Percentiles rank a stretch among this genome's conserved stretches.
Conservation (phyloP, 2,797 vertebrate genomes). For the Steatocranus sp. region DNA sequence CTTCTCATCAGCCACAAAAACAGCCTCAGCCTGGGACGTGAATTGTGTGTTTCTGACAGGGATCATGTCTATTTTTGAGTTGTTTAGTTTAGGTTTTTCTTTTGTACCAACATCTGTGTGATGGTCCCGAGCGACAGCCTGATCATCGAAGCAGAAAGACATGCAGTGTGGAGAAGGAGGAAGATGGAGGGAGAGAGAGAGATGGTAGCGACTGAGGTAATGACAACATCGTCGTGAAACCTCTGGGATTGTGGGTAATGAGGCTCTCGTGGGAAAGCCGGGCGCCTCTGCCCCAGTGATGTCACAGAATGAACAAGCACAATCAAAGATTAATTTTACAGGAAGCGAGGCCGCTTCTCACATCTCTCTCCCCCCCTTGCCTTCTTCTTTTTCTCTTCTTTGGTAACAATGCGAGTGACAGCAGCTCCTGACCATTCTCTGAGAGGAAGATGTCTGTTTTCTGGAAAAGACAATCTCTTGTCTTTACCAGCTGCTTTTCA, state of each 20-base stretch:
- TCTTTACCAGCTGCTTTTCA: constrained; percentile 6
- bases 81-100: background rate
- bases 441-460: background rate
- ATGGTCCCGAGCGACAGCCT: constrained; percentile 42
- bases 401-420: background rate
- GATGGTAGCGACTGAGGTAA: constrained; percentile 15
- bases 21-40: background rate
- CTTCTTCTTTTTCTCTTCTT: background rate
- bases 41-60: constrained; percentile 22
- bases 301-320: constrained; percentile 28
- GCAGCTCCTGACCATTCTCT: constrained; percentile 18
- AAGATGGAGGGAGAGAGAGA: background rate
- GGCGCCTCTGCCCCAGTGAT: constrained; percentile 11
- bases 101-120: constrained; percentile 46
- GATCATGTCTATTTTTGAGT: constrained; percentile 48
- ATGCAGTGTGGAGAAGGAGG: background rate
- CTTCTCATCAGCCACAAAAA: background rate
- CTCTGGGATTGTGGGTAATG: constrained; percentile 55
- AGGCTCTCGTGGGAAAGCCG: constrained; percentile 28
- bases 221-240: constrained; percentile 26
- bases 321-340: constrained; percentile 44
- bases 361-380: background rate
- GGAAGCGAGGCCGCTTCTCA: background rate
- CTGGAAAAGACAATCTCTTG: background rate
- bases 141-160: constrained; percentile 37